Base-by-base conservation (phyloP, 2,797 vertebrate genomes). In the Cebuella pygmaea region DNA sequence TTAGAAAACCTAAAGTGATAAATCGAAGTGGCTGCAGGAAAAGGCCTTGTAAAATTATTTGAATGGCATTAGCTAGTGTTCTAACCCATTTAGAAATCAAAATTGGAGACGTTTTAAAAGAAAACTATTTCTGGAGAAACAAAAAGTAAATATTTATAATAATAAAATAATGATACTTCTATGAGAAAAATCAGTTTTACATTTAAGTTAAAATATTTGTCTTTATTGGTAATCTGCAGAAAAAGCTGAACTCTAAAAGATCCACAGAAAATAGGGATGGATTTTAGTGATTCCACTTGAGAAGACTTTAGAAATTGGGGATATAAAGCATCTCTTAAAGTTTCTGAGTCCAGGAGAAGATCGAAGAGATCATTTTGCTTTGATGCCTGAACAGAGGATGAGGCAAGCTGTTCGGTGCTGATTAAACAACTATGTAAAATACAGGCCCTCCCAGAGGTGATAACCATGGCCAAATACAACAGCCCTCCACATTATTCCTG, bases 401-500 rank as follows among this genome's bases (percentile, higher is more conserved):
- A 14, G 70, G 9, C 26, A 94, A 95, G 96, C 93, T 98, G 97
- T 19, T 81, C 33, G 80, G 39, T 7, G 83, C 41, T 96, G 98
- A 98, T 98, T 96, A 94, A 33, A 27, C 7, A 33, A 4, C 26
- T 39, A 2, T 52, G 50, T 41, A 76, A 87, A 92, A 30, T 10
- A 24, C 14, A 92, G 74, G 74, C 87, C 64, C 96, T 95, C 50
- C 22, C 33, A 82, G 36, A 55, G 9, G 80, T 52, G 98, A 98
- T 98, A 97, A 82, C 39, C 22, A 12, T 6, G 20, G 39, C 39
- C 72, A 57, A 70, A 26, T 9, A 19, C 2, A 75, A 26, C 82
- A 57, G 52, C 41, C n/a, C 59, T 95, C 72, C 72, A 64, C 44
- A 17, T 33, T 59, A 26, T 11, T 26, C 57, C 57, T 27, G 4